Evolutionary conservation across 2,113 vertebrate genomes (phyloP).

Genomic region (Isurus oxyrinchus): DNA sequence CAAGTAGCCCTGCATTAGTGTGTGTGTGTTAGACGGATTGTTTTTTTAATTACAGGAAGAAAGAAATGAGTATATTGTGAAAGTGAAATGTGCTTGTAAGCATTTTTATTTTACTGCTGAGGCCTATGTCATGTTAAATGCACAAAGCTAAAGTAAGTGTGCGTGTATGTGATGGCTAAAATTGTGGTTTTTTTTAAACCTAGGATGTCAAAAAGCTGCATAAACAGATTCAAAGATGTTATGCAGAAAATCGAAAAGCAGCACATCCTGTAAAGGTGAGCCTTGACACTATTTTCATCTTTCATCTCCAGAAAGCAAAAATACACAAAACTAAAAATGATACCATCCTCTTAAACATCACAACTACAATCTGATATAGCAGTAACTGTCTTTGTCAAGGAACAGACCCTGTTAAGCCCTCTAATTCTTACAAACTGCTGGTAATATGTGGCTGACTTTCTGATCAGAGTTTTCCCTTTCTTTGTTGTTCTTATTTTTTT

Average conservation of each 20-base stretch:
- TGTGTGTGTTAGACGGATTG: not conserved
- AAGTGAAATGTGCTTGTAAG: not conserved
- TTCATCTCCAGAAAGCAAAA: not conserved
- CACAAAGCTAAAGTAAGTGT: not conserved
- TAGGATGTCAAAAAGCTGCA: conserved; percentile 94
- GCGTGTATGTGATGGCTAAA: not conserved
- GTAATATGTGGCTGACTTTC: not conserved
- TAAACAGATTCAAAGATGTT: conserved; percentile 94
- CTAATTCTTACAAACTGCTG: not conserved
- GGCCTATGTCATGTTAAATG: not conserved
- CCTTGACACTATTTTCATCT: not conserved
- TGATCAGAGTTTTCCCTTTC: too few relatives aligned
- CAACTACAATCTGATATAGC: not conserved
- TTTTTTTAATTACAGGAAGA: not conserved
- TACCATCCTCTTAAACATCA: not conserved
- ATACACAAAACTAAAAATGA: not conserved
- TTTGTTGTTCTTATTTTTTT: too few relatives aligned
- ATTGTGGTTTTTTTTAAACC: conserved; percentile 36
- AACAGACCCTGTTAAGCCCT: not conserved
- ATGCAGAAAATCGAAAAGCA: conserved; percentile 85
- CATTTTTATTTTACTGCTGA: not conserved
- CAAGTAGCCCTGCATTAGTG: not conserved
- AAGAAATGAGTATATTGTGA: not conserved
- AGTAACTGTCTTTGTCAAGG: not conserved
- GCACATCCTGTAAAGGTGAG: conserved; percentile 80